These are phyloP conservation scores for Macquaria australasica DNA, from an alignment of 2,113 vertebrate species.

Conservation along the genomic window DNA sequence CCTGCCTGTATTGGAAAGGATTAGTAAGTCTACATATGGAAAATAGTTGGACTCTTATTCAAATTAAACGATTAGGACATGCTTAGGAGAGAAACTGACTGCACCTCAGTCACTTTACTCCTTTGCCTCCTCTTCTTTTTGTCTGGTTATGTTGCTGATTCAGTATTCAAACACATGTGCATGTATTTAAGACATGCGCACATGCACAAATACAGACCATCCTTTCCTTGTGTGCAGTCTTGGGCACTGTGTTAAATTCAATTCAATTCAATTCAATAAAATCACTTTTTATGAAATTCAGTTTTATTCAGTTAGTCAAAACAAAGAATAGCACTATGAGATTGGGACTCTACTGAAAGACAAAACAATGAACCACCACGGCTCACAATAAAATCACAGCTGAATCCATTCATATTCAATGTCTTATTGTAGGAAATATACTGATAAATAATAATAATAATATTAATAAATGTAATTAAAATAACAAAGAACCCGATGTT, in stretches of 20 bases:
- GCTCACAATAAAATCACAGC: slow-evolving; percentile 2
- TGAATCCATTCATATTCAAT: background rate
- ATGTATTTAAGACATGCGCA: background rate
- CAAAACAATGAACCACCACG: background rate
- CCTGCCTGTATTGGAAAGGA: slow-evolving; percentile 13
- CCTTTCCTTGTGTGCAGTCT: background rate
- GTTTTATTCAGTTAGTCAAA: background rate
- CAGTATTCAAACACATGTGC: background rate
- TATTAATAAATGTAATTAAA: background rate
- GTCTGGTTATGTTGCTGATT: background rate
- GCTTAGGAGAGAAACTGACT: background rate
- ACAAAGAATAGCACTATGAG: background rate
- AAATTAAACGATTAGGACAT: background rate
- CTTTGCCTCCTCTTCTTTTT: background rate
- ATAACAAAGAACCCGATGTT: slow-evolving; percentile 10
- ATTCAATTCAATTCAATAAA: no score
- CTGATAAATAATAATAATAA: no score
- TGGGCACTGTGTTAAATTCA: background rate
- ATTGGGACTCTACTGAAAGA: background rate
- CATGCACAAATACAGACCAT: no score
- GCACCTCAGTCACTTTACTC: background rate
- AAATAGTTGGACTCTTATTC: background rate
- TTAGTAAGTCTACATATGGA: background rate
- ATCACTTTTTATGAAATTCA: background rate
- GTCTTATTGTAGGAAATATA: background rate